Conservation (phyloP, 2,888 invertebrate genomes). For the Platypus cylindrus region DNA sequence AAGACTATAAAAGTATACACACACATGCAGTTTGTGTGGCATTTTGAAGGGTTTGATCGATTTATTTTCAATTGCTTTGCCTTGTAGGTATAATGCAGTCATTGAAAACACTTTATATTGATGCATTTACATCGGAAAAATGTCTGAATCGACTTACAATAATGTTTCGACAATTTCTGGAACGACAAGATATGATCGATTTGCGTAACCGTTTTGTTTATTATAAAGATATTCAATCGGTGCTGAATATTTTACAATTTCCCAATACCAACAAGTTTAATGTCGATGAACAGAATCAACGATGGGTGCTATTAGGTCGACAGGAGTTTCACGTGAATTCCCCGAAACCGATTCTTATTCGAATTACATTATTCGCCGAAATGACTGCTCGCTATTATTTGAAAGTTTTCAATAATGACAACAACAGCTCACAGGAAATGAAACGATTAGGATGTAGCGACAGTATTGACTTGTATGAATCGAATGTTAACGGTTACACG, state of each 20-base stretch:
- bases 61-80: too few species aligned
- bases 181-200: slow-evolving; percentile 11
- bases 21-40: background rate
- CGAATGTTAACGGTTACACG: slow-evolving; percentile 28
- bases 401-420: slow-evolving; percentile 30
- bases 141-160: slow-evolving; percentile 12
- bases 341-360: slow-evolving; percentile 15
- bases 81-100: slow-evolving; percentile 19
- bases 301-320: slow-evolving; percentile 24
- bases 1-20: slow-evolving; percentile 16
- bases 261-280: too few species aligned
- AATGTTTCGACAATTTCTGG: slow-evolving; percentile 23
- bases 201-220: slow-evolving; percentile 19
- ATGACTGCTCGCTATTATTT: slow-evolving; percentile 22
- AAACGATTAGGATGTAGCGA: slow-evolving; percentile 21
- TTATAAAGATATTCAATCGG: slow-evolving; percentile 21
- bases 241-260: slow-evolving; percentile 18
- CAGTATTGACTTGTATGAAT: slow-evolving; percentile 18
- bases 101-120: slow-evolving; percentile 22
- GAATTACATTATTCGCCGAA: slow-evolving; percentile 24
- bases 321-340: slow-evolving; percentile 22
- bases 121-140: slow-evolving; percentile 21
- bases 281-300: too few species aligned
- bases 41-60: too few species aligned
- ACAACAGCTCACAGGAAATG: slow-evolving; percentile 26